Conservation (phyloP, 1,140 invertebrate genomes). For the Tetragnatha versicolor region DNA sequence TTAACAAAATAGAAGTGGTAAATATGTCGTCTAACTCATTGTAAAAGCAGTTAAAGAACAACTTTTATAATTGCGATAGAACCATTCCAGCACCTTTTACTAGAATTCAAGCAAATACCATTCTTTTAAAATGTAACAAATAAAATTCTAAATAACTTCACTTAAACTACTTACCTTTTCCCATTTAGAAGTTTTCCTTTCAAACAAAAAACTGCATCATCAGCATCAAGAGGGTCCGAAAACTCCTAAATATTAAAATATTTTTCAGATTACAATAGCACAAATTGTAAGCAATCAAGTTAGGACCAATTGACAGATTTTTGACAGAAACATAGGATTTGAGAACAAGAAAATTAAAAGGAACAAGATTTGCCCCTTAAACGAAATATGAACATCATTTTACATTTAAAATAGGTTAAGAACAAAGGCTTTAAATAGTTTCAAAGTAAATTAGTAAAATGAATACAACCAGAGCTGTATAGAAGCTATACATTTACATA, state of each 20-base stretch:
- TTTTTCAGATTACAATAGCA: background rate
- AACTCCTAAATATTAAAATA: slow-evolving; percentile 79
- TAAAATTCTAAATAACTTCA: background rate
- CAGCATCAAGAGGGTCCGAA: slow-evolving; percentile 96
- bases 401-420: background rate
- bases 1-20: background rate
- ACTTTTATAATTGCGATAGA: background rate
- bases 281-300: background rate
- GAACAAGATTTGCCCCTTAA: background rate
- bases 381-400: background rate
- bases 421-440: background rate
- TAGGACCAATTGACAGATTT: background rate
- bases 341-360: background rate
- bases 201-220: slow-evolving; percentile 97
- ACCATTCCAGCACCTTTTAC: background rate
- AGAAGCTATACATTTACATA: background rate
- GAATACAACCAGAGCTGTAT: background rate
- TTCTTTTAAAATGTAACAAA: background rate
- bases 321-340: background rate
- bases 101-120: background rate
- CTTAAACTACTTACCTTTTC: slow-evolving; percentile 75
- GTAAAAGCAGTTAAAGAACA: background rate
- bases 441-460: background rate
- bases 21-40: background rate
- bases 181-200: slow-evolving; percentile 96